Base-by-base conservation (phyloP, 2,888 invertebrate species). In the Eristalis intricaria region DNA sequence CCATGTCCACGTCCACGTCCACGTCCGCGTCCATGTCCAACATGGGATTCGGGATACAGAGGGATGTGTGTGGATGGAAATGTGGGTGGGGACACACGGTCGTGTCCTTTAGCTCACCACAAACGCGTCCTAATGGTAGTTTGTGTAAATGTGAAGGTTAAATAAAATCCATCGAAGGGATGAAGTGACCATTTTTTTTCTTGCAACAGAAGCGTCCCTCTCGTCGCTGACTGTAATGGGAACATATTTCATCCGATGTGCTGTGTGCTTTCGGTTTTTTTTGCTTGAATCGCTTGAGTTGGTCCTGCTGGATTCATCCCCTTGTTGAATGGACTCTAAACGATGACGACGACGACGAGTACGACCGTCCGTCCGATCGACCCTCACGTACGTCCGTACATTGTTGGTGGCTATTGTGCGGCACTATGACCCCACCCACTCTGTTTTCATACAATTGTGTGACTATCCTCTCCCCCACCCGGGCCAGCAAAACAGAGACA, bases 181-280 rank as follows among this genome's bases (percentile, higher is more conserved):
- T 84, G 81, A 89, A 88, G 88, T 89, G 87, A 84, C 89, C 89
- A 84, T 88, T 89, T 89, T 89, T 81, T 85, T 60, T 35, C 35
- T 70, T 38, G 19, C 19, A 0, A 19, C 50, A 19, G n/a, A n/a
- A n/a, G 5, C 19, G 50, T 50, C 50, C 50, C 50, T 50, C 50
- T n/a, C 19, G 7, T 19, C 32, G 10, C 76, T 76, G 79, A 84
- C 81, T 84, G 84, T 88, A 89, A 88, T 89, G 84, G 84, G 78
- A 84, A 84, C 84, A 89, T 89, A 89, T 89, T 89, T 89, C 87
- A 89, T 87, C 84, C 61, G 74, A 82, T 77, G 79, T 71, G 61
- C 61, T 68, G 74, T 74, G 74, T 69, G 66, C 71, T 66, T 50
- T 50, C 50, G 50, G 50, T 84, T 61, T 63, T 84, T 79, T 84